Evolutionary conservation across 1,140 invertebrate species (phyloP), one percentile per base, ranked within the genome.

Genomic region (Macrosteles quadrilineatus): DNA sequence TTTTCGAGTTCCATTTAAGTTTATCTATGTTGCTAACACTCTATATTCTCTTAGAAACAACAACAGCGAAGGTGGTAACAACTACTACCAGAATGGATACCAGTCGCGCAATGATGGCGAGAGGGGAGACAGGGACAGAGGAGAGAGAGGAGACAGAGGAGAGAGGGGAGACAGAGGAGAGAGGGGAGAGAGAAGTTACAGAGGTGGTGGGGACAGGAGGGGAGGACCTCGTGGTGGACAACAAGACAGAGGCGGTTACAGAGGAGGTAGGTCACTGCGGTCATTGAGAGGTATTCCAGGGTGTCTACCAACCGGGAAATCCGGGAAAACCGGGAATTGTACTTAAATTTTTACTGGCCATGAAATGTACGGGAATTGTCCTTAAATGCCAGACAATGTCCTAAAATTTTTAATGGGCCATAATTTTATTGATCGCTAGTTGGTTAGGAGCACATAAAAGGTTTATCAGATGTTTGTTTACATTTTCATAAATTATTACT

Each of bases 51-150:
- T 11, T n/a, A 11, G 55, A 21, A 27, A 53, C 47, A 53, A 30
- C 11, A 59, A 59, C 23, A 23, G n/a, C 12, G 55, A 30, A 29
- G 55, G 23, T 21, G 21, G 55, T 25, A 30, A n/a, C 55, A 59
- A 59, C 27, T 59, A 27, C 55, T 59, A 59, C 25, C 55, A 59
- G 55, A 59, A 59, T n/a, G 55, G 55, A 2, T 59, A 59, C 55
- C 23, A 30, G 23, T 25, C 55, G 3, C 55, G 55, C 2, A 25
- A 25, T 27, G 55, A 30, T 11, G 55, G 17, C 36, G 9, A 17
- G 9, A 43, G 17, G 9, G 36, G 17, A 43, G 36, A 17, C 9
- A 17, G 36, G 36, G 9, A 43, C 36, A 43, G 17, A 9, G 17
- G 36, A 17, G 36, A 43, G 36, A 43, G 36, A 43, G 36, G 36